These are phyloP conservation scores for Octomys mimax DNA, from an alignment of 2,797 vertebrate species.

Conservation along the genomic window DNA sequence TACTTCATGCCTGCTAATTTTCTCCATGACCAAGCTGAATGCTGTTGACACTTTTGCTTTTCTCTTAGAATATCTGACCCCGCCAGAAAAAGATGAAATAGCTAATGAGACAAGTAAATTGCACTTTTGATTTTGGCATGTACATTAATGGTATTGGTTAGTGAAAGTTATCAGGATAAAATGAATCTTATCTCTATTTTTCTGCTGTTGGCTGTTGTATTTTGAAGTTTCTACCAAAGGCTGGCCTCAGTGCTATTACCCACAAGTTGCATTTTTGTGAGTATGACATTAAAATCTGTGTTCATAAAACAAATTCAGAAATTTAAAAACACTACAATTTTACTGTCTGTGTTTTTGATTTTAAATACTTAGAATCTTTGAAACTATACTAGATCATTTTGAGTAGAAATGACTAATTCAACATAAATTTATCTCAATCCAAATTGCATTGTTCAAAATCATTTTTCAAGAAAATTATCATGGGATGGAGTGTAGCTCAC, in stretches of 20 bases:
- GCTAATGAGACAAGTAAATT: conserved; percentile 50
- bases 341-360: conserved; percentile 10
- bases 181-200: conserved; percentile 48
- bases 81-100: background rate
- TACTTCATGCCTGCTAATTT: conserved; percentile 38
- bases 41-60: conserved; percentile 48
- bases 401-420: conserved; percentile 20
- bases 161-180: conserved; percentile 51
- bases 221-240: conserved; percentile 68
- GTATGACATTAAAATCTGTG: conserved; percentile 58
- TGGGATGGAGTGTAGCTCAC: background rate
- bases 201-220: conserved; percentile 41
- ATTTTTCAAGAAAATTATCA: conserved; percentile 31
- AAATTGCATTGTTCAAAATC: conserved; percentile 36
- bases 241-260: conserved; percentile 50
- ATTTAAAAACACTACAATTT: conserved; percentile 69
- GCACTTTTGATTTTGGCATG: conserved; percentile 43
- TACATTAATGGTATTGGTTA: conserved; percentile 28
- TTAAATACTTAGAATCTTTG: conserved; percentile 60
- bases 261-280: conserved; percentile 64
- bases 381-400: conserved; percentile 67
- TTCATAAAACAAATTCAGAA: conserved; percentile 63
- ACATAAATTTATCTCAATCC: conserved; percentile 49
- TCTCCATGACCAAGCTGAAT: conserved; percentile 46
- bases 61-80: conserved; percentile 36